Evolutionary conservation across 2,797 vertebrate species (phyloP).

Genomic region (Alosa sapidissima): DNA sequence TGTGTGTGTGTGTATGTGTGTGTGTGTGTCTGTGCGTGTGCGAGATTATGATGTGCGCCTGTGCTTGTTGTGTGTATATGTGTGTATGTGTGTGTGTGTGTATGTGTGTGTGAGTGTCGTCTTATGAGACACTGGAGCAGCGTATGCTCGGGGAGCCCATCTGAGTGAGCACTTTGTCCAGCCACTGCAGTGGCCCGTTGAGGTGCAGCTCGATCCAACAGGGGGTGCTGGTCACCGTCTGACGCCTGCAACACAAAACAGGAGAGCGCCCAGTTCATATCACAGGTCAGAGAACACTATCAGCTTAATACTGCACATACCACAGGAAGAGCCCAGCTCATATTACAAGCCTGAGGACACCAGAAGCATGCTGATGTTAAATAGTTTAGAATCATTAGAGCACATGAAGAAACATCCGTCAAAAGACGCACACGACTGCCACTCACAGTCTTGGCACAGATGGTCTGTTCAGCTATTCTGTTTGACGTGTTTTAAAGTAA

Average conservation of each 20-base stretch:
- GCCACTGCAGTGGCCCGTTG: constrained; percentile 96
- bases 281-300: too few species aligned
- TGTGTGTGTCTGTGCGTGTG: neutral
- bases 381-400: too few species aligned
- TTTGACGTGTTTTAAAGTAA: too few species aligned
- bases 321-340: too few species aligned
- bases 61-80: neutral
- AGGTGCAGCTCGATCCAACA: constrained; percentile 99
- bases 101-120: constrained; percentile 40
- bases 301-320: too few species aligned
- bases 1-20: neutral
- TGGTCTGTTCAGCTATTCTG: too few species aligned
- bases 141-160: constrained; percentile 96
- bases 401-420: too few species aligned
- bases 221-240: constrained; percentile 98
- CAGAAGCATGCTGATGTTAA: too few species aligned
- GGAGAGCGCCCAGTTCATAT: neutral
- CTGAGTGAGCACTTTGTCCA: constrained; percentile 97
- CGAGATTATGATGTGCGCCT: neutral
- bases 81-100: constrained; percentile 39
- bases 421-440: too few species aligned
- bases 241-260: constrained; percentile 76
- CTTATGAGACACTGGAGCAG: constrained; percentile 93
- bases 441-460: too few species aligned
- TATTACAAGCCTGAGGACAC: too few species aligned